Percentiles rank a stretch among this genome's conserved stretches.
phyloP scores from a whole-genome alignment of 1,140 invertebrate species.

The Drosophila sp. region DNA sequence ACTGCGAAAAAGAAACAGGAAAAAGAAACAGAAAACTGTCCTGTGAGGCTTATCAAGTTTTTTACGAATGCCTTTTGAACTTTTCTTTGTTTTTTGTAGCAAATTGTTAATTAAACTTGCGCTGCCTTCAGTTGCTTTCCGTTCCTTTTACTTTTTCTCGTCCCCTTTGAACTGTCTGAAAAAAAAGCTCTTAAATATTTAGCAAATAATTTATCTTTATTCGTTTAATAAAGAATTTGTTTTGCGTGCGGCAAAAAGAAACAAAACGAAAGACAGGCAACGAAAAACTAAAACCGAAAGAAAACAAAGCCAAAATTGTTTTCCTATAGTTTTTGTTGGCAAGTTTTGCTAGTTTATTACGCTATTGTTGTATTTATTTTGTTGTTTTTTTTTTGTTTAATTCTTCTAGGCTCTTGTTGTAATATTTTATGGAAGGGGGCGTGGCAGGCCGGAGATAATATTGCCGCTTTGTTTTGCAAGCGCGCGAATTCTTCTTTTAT shows the following conservation, averaged over 20 bases:
- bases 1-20: neutral
- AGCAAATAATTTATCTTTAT: slow-evolving; percentile 46
- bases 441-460: slow-evolving; percentile 54
- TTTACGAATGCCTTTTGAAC: slow-evolving; percentile 48
- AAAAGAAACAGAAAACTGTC: slow-evolving; percentile 17
- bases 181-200: slow-evolving; percentile 62
- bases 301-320: slow-evolving; percentile 53
- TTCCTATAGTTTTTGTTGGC: slow-evolving; percentile 47
- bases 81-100: slow-evolving; percentile 45
- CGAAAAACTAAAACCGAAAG: slow-evolving; percentile 35
- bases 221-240: slow-evolving; percentile 43
- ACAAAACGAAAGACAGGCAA: slow-evolving; percentile 4
- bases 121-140: slow-evolving; percentile 18
- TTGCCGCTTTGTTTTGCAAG: slow-evolving; percentile 60
- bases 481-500: slow-evolving; percentile 52
- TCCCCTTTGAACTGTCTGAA: slow-evolving; percentile 30
- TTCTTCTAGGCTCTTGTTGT: slow-evolving; percentile 70
- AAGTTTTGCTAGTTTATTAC: slow-evolving; percentile 73
- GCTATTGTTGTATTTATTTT: slow-evolving; percentile 61
- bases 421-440: slow-evolving; percentile 53
- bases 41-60: slow-evolving; percentile 36
- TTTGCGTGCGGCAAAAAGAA: slow-evolving; percentile 32
- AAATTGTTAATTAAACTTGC: slow-evolving; percentile 76
- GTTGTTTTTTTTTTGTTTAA: slow-evolving; percentile 67
- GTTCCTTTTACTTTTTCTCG: neutral